Conservation (phyloP, 2,797 vertebrate species). For the Sphenodon punctatus region DNA sequence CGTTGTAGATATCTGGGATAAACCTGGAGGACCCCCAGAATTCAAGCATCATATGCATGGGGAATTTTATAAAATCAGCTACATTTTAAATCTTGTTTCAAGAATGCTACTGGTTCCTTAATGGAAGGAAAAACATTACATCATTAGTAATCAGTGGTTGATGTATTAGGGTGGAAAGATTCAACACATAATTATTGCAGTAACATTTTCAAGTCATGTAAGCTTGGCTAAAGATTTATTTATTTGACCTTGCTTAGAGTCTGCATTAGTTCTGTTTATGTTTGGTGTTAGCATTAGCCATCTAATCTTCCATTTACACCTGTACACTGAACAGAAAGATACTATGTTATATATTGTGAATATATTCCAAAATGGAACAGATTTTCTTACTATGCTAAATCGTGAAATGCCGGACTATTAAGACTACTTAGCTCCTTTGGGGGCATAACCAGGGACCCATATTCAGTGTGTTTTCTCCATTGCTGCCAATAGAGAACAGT, state of each 20-base stretch:
- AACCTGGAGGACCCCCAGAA: not conserved
- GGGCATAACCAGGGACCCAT: not conserved
- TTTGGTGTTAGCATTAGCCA: constrained; percentile 19
- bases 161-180: not conserved
- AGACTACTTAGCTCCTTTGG: not conserved
- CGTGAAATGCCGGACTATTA: not conserved
- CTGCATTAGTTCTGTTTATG: constrained; percentile 26
- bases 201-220: constrained; percentile 6
- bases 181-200: not conserved
- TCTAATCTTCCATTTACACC: constrained; percentile 26
- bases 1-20: not conserved
- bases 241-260: constrained; percentile 37
- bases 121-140: not conserved
- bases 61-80: not conserved
- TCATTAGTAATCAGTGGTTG: not conserved
- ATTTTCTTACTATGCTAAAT: not conserved
- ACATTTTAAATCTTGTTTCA: not conserved
- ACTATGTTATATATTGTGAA: not conserved
- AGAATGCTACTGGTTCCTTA: not conserved
- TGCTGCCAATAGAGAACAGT: no score
- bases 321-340: not conserved
- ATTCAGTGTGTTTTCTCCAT: no score
- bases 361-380: not conserved
- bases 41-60: not conserved
- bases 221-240: constrained; percentile 22